Percentiles rank a stretch among this genome's conserved stretches.
phyloP scores from a whole-genome alignment of 2,797 vertebrate species.

The Liasis olivaceus region DNA sequence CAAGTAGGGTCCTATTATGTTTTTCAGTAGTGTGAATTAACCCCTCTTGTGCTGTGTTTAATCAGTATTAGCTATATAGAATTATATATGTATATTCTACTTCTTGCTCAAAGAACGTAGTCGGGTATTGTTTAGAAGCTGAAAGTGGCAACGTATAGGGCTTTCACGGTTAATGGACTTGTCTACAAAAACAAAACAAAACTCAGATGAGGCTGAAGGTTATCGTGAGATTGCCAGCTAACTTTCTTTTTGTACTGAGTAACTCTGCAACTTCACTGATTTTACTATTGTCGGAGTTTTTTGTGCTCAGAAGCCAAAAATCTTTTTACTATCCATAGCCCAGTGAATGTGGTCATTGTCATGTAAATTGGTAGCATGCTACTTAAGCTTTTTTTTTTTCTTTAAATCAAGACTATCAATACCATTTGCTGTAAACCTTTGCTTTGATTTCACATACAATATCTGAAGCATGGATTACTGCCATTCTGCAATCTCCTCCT shows the following conservation, averaged over 20 bases:
- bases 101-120: conserved; percentile 88
- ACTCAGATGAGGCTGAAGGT: conserved; percentile 65
- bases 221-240: conserved; percentile 78
- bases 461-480: conserved; percentile 61
- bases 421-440: conserved; percentile 64
- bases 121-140: conserved; percentile 88
- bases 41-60: conserved; percentile 89
- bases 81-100: conserved; percentile 90
- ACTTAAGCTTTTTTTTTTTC: conserved; percentile 63
- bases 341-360: conserved; percentile 69
- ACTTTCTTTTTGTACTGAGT: conserved; percentile 75
- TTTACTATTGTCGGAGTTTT: conserved; percentile 74
- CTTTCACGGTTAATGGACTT: conserved; percentile 84
- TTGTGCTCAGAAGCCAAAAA: conserved; percentile 75
- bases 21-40: conserved; percentile 86
- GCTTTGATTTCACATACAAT: conserved; percentile 58
- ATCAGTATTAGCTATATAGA: conserved; percentile 93
- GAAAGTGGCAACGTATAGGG: conserved; percentile 81
- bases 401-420: conserved; percentile 60
- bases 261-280: conserved; percentile 73
- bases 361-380: conserved; percentile 70
- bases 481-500: conserved; percentile 52
- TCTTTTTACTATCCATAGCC: conserved; percentile 73
- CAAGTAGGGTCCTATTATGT: conserved; percentile 83
- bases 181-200: conserved; percentile 66